These are phyloP conservation scores for Lithophane semibrunnea DNA, from an alignment of 2,888 invertebrate genomes.

Conservation along the genomic window DNA sequence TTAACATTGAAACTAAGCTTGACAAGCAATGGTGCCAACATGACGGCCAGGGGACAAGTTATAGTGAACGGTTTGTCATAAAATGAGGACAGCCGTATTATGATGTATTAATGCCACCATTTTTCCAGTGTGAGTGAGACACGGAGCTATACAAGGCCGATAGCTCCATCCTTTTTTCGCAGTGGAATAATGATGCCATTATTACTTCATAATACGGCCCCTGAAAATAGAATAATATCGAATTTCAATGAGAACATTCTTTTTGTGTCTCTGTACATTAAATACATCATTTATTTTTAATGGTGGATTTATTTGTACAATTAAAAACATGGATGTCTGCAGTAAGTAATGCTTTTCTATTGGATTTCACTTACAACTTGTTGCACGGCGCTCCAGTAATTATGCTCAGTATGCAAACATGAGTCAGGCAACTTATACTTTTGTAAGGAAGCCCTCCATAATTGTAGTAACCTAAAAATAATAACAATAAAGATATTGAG, in stretches of 20 bases:
- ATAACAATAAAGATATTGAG: too few relatives aligned
- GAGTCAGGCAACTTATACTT: conserved; percentile 93
- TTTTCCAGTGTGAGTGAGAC: too few relatives aligned
- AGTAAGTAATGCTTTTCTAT: neutral
- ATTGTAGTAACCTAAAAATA: conserved; percentile 92
- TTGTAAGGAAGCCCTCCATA: conserved; percentile 95
- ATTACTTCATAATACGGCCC: too few relatives aligned
- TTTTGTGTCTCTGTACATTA: neutral
- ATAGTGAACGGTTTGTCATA: neutral
- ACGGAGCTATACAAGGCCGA: too few relatives aligned
- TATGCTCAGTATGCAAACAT: conserved; percentile 91
- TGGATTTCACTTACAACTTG: conserved; percentile 91
- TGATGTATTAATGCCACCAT: too few relatives aligned
- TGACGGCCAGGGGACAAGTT: too few relatives aligned
- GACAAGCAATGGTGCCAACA: too few relatives aligned
- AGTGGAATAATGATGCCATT: too few relatives aligned
- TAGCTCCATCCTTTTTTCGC: too few relatives aligned
- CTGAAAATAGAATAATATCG: neutral
- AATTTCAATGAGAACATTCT: neutral
- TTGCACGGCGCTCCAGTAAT: conserved; percentile 97
- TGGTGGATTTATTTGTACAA: neutral
- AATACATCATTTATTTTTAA: neutral
- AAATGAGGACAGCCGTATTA: neutral
- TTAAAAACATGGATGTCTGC: neutral
- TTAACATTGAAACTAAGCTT: too few relatives aligned